Evolutionary conservation across 2,113 vertebrate genomes (phyloP).

Genomic region (Amazona vittata): DNA sequence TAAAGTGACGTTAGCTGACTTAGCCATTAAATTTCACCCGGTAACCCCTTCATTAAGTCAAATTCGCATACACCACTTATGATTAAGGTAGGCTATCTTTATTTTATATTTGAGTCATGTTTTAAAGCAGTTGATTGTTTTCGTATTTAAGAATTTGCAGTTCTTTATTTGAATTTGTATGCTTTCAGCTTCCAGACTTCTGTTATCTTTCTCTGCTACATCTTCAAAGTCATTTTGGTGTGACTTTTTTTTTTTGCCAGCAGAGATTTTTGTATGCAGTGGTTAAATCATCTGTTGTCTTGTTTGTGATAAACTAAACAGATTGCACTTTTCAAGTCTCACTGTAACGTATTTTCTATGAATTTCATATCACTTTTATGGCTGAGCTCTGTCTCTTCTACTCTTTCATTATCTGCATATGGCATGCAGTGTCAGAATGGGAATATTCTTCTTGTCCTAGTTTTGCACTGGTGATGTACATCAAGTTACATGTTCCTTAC

Average conservation of each 20-base stretch:
- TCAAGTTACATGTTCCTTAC: not conserved
- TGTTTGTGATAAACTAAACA: slow-evolving; percentile 51
- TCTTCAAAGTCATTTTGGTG: slow-evolving; percentile 21
- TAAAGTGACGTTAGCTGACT: not conserved
- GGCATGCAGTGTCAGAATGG: not conserved
- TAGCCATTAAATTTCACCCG: not conserved
- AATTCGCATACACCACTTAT: not conserved
- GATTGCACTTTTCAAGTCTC: slow-evolving; percentile 52
- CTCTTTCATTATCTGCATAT: not conserved
- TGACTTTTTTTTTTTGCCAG: not conserved
- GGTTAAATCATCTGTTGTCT: slow-evolving; percentile 48
- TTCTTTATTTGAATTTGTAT: not conserved
- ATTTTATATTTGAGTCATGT: not conserved
- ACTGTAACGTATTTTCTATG: slow-evolving; percentile 17
- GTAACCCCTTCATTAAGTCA: not conserved
- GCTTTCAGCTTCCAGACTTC: not conserved
- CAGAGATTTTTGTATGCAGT: slow-evolving; percentile 5
- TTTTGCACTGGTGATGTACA: not conserved
- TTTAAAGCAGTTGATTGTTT: not conserved
- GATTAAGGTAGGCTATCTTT: not conserved
- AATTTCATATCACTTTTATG: not conserved
- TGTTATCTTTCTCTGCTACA: not conserved
- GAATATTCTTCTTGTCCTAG: not conserved
- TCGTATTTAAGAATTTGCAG: not conserved
- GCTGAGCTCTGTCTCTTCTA: not conserved